These are phyloP conservation scores for Nezara viridula DNA, from an alignment of 2,888 invertebrate genomes.

Conservation along the genomic window DNA sequence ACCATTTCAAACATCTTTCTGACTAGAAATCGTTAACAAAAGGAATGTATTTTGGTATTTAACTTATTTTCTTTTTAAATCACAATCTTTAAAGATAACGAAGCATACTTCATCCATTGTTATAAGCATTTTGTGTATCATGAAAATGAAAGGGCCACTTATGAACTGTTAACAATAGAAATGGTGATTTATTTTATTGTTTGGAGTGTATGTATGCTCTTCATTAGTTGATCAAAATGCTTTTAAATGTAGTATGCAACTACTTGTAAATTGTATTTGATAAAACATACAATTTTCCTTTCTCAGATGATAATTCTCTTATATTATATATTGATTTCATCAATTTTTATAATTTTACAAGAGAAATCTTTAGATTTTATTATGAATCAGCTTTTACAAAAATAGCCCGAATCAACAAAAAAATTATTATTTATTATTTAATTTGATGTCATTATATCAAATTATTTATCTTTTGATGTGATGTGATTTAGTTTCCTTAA, in stretches of 20 bases:
- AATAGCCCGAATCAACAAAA: neutral
- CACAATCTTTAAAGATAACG: slow-evolving; percentile 47
- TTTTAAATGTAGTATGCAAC: neutral
- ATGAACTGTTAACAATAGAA: neutral
- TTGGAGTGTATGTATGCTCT: neutral
- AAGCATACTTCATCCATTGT: slow-evolving; percentile 28
- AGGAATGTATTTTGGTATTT: slow-evolving; percentile 44
- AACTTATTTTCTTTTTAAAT: slow-evolving; percentile 26
- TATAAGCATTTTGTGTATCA: neutral
- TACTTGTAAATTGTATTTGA: neutral
- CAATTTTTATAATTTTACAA: neutral
- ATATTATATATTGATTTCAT: neutral
- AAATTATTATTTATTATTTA: slow-evolving; percentile 10
- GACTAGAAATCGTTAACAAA: slow-evolving; percentile 55
- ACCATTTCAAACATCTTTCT: slow-evolving; percentile 28
- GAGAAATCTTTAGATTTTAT: neutral
- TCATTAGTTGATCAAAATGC: neutral
- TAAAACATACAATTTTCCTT: neutral
- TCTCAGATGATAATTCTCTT: neutral
- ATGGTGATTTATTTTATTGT: neutral
- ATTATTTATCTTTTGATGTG: slow-evolving; percentile 8
- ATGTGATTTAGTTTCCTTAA: slow-evolving; percentile 12
- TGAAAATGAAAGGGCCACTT: slow-evolving; percentile 45
- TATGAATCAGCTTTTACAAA: neutral
- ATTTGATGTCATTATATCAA: neutral